Percentiles rank a stretch among this genome's conserved stretches.
Evolutionary conservation across 2,797 vertebrate genomes (phyloP).

Genomic region (Loris lydekkerianus): DNA sequence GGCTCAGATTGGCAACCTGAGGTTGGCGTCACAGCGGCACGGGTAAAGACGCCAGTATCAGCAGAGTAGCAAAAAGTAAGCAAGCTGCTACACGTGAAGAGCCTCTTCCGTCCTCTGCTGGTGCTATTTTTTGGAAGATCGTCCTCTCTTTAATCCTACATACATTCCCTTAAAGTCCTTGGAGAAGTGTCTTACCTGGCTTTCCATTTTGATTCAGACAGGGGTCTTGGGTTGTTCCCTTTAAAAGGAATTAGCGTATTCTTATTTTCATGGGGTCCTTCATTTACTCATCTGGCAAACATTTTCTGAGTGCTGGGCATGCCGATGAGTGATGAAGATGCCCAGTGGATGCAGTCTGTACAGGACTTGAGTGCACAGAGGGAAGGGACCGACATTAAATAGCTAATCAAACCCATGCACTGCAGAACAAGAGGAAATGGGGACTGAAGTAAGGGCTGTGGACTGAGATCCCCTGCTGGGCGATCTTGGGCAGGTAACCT

Average conservation of each 20-base stretch:
- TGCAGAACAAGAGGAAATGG: not conserved
- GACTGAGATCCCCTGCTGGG: not conserved
- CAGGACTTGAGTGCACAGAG: not conserved
- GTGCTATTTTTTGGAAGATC: not conserved
- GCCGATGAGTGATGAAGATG: not conserved
- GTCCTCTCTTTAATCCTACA: no score
- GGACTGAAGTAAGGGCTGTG: not conserved
- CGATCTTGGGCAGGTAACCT: not conserved
- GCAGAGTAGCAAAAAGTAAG: not conserved
- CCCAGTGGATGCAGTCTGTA: not conserved
- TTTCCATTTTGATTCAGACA: not conserved
- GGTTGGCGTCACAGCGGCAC: accelerated
- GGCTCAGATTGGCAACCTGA: not conserved
- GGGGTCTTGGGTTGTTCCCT: not conserved
- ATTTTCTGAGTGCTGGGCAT: not conserved
- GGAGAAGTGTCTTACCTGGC: not conserved
- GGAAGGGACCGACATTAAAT: not conserved
- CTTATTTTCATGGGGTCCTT: not conserved
- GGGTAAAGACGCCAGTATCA: not conserved
- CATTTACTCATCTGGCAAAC: not conserved
- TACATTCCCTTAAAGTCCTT: not conserved
- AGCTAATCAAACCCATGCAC: not conserved
- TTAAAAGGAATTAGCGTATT: not conserved
- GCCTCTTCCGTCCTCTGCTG: not conserved
- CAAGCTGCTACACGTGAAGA: not conserved